Base-by-base conservation (phyloP, 2,797 vertebrate species). In the Malacoraja senta region DNA sequence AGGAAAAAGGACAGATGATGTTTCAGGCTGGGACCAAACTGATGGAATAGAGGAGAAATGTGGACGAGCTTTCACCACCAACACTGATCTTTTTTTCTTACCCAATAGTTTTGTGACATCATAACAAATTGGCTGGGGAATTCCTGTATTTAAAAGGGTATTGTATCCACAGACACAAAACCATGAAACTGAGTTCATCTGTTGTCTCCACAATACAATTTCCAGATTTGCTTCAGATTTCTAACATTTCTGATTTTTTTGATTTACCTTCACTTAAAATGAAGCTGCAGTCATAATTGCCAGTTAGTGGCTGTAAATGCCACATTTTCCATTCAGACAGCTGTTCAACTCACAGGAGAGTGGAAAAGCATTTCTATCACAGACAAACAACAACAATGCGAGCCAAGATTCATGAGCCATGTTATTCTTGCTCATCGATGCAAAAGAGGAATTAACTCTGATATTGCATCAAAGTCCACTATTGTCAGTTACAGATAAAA, bases 401-500 rank as follows among this genome's bases (percentile, higher is more conserved):
- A 86, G 29, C 29, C 15, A 65, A 84, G 26, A 86, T 86, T 65
- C 83, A 65, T 8, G 17, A 1, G 61, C 58, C 29, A 86, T n/a
- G 29, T 86, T 86, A 32, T 65, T n/a, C 58, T 86, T 86, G 1
- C 15, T n/a, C 12, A 32, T 8, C 19, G 58, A 86, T 65, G 83
- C 29, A 86, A 86, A 32, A 29, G 17, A 19, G 29, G 29, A 32
- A 86, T 17, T 17, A 63, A 32, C 61, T 32, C n/a, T 65, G 61
- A n/a, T 32, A 32, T 86, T 65, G 15, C 61, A 63, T 0, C 12
- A n/a, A 86, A 32, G 83, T 86, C 9, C 80, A 65, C 15, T 86
- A 9, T 86, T 32, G 83, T 86, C 58, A 86, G 29, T 86, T 58
- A 86, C 61, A 63, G 83, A n/a, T n/a, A 86, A 65, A n/a, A 53